Percentiles rank a stretch among this genome's conserved stretches.
Conservation (phyloP, 2,797 vertebrate genomes). For the Arrhamphus sclerolepis region DNA sequence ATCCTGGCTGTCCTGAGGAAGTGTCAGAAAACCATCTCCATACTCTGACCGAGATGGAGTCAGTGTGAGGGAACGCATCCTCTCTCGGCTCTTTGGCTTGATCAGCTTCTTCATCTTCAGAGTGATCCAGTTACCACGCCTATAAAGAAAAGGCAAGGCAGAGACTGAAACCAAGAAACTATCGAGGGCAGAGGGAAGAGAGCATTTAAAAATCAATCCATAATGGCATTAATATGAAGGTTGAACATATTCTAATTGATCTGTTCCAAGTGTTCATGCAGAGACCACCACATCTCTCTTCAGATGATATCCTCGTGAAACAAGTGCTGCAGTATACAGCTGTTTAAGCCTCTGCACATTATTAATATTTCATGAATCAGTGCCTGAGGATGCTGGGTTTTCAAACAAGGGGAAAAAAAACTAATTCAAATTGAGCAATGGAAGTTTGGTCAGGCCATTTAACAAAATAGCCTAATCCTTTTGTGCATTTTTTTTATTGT, state of each 20-base stretch:
- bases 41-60: slow-evolving; percentile 93
- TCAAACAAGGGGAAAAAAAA: not conserved
- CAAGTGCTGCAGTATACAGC: not conserved
- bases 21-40: slow-evolving; percentile 89
- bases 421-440: not conserved
- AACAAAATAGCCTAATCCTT: not conserved
- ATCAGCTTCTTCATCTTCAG: slow-evolving; percentile 98
- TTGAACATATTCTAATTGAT: no score
- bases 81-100: slow-evolving; percentile 93
- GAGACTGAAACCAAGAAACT: no score
- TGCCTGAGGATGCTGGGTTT: slow-evolving; percentile 15
- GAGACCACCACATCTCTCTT: not conserved
- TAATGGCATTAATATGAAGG: no score
- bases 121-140: slow-evolving; percentile 98
- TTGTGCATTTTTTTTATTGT: no score
- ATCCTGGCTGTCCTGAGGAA: slow-evolving; percentile 93
- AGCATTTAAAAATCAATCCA: not conserved
- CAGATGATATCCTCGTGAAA: not conserved
- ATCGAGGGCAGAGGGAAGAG: not conserved
- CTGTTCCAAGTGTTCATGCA: no score
- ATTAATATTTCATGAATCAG: slow-evolving; percentile 50
- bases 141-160: slow-evolving; percentile 45
- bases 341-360: slow-evolving; percentile 30
- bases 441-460: not conserved
- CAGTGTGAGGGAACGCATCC: slow-evolving; percentile 90